Conservation (phyloP, 2,888 invertebrate genomes). For the Alsophila aescularia region DNA sequence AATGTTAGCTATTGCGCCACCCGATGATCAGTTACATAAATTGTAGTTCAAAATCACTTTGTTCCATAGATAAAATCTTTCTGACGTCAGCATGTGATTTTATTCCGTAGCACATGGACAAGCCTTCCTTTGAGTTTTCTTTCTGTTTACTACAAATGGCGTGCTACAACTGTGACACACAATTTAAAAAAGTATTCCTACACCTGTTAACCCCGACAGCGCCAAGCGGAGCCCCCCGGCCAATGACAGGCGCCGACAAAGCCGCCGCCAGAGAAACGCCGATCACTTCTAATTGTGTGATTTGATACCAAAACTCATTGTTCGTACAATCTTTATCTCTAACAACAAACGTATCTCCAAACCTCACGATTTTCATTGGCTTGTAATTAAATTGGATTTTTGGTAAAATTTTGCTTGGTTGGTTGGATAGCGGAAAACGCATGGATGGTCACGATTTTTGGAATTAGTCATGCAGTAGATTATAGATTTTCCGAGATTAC, state of each 20-base stretch:
- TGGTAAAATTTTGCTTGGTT: slow-evolving; percentile 11
- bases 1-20: no score
- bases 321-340: slow-evolving; percentile 74
- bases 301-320: slow-evolving; percentile 83
- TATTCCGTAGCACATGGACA: no score
- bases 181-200: no score
- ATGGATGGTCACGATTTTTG: slow-evolving; percentile 11
- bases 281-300: slow-evolving; percentile 83
- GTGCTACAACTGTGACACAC: no score
- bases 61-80: no score
- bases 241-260: slow-evolving; percentile 79
- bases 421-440: neutral
- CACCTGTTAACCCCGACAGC: slow-evolving; percentile 21
- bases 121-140: no score
- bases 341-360: slow-evolving; percentile 21
- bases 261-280: slow-evolving; percentile 66
- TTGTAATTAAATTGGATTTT: slow-evolving; percentile 23
- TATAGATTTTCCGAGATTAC: no score
- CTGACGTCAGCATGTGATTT: no score
- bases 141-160: no score
- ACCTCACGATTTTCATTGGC: slow-evolving; percentile 32
- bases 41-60: no score
- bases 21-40: no score
- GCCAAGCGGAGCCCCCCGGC: slow-evolving; percentile 51
- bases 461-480: slow-evolving; percentile 2